Conservation (phyloP, 2,888 invertebrate species). For the Oligia strigilis region DNA sequence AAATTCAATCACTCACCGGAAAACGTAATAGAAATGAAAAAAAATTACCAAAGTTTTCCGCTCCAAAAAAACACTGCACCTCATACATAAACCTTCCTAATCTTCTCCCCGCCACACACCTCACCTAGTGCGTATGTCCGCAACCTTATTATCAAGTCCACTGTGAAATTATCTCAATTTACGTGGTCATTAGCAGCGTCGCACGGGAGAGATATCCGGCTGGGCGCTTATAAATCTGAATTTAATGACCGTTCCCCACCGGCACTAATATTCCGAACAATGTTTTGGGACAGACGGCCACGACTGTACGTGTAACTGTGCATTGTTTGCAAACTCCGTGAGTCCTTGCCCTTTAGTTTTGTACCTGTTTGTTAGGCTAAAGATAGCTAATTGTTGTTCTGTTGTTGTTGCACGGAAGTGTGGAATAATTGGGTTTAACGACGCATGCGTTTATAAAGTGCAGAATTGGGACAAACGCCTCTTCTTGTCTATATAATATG, state of each 20-base stretch:
- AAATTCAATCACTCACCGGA: neutral
- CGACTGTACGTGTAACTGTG: constrained; percentile 51
- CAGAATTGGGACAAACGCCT: neutral
- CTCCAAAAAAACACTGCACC: neutral
- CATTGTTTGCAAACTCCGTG: constrained; percentile 53
- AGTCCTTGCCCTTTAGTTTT: constrained; percentile 59
- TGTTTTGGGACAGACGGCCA: constrained; percentile 76
- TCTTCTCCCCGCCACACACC: constrained; percentile 10
- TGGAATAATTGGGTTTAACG: constrained; percentile 1
- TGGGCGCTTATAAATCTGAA: constrained; percentile 88
- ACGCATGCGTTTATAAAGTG: neutral
- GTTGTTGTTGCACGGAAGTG: constrained; percentile 20
- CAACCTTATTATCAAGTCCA: constrained; percentile 82
- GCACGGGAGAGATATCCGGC: constrained; percentile 89
- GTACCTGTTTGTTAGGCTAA: constrained; percentile 52
- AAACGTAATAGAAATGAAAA: neutral
- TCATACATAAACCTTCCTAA: constrained; percentile 35
- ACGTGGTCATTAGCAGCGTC: constrained; percentile 90
- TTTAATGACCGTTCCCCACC: constrained; percentile 86
- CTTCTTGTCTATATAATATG: neutral
- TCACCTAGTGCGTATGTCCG: constrained; percentile 58
- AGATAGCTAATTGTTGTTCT: constrained; percentile 57
- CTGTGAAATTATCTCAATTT: constrained; percentile 90
- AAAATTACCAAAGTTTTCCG: neutral
- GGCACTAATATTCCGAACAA: constrained; percentile 86